phyloP scores from a whole-genome alignment of 2,113 vertebrate genomes.

The Larimichthys crocea region DNA sequence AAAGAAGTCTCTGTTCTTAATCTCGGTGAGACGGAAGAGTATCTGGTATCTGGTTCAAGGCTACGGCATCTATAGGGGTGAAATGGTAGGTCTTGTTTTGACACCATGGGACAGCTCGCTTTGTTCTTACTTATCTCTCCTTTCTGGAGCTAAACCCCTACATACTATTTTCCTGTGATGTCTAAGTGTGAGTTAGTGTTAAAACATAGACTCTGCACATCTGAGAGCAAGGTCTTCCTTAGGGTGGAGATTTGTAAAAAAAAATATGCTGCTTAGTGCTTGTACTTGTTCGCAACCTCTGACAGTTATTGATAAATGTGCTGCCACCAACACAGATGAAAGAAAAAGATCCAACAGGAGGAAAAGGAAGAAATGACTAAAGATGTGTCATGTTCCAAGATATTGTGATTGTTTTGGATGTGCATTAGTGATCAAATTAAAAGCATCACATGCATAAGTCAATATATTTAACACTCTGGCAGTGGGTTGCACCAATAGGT shows the following conservation, averaged over 20 bases:
- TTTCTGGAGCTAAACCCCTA: slow-evolving; percentile 35
- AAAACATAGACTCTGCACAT: slow-evolving; percentile 22
- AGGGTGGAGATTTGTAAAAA: not conserved
- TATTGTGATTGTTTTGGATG: not conserved
- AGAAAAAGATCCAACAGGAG: not conserved
- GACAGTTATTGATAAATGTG: not conserved
- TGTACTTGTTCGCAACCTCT: not conserved
- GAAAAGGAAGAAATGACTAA: not conserved
- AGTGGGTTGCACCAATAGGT: not conserved
- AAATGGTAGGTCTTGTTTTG: slow-evolving; percentile 78
- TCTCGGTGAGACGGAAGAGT: slow-evolving; percentile 34
- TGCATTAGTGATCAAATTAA: not conserved
- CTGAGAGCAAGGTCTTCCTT: not conserved
- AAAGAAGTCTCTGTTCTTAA: slow-evolving; percentile 58
- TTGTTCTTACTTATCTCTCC: slow-evolving; percentile 80
- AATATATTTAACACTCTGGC: too few species aligned
- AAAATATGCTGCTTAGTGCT: slow-evolving; percentile 3
- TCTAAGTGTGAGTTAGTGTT: slow-evolving; percentile 32
- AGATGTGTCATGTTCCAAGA: not conserved
- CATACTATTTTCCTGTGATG: slow-evolving; percentile 52
- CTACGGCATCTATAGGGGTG: slow-evolving; percentile 56
- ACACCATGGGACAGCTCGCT: slow-evolving; percentile 71
- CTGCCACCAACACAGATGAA: too few species aligned
- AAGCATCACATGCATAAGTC: not conserved
- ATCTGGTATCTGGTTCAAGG: slow-evolving; percentile 71